phyloP scores from a whole-genome alignment of 2,888 invertebrate genomes.

The Ischnura elegans region DNA sequence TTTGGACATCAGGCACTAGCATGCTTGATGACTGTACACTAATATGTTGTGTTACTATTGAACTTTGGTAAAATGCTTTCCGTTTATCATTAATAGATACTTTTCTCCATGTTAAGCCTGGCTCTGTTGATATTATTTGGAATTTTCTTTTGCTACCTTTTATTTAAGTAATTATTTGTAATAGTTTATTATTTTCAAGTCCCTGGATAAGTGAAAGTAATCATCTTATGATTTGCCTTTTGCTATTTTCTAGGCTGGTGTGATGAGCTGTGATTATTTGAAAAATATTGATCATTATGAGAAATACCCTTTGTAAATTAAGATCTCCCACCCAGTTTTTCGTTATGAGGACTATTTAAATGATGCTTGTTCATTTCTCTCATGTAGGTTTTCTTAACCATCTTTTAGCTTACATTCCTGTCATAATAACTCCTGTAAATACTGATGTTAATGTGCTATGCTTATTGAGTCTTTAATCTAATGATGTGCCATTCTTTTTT shows the following conservation, averaged over 20 bases:
- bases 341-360: slow-evolving; percentile 62
- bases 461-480: neutral
- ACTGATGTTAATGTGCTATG: neutral
- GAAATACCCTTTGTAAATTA: neutral
- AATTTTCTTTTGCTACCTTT: neutral
- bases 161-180: neutral
- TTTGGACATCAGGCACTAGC: too few relatives aligned
- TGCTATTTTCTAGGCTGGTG: slow-evolving; percentile 61
- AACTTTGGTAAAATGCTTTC: too few relatives aligned
- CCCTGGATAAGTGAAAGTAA: neutral
- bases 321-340: neutral
- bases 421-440: slow-evolving; percentile 15
- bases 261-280: slow-evolving; percentile 54
- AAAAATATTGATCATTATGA: neutral
- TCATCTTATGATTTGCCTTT: neutral
- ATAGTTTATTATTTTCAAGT: neutral
- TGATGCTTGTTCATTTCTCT: neutral
- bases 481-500: neutral
- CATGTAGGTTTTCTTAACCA: neutral
- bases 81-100: too few relatives aligned
- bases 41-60: too few relatives aligned
- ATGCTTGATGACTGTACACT: too few relatives aligned
- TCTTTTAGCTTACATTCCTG: neutral
- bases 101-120: too few relatives aligned
- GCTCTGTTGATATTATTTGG: too few relatives aligned